phyloP scores from a whole-genome alignment of 2,888 invertebrate species.

The Drosophila mercatorum region DNA sequence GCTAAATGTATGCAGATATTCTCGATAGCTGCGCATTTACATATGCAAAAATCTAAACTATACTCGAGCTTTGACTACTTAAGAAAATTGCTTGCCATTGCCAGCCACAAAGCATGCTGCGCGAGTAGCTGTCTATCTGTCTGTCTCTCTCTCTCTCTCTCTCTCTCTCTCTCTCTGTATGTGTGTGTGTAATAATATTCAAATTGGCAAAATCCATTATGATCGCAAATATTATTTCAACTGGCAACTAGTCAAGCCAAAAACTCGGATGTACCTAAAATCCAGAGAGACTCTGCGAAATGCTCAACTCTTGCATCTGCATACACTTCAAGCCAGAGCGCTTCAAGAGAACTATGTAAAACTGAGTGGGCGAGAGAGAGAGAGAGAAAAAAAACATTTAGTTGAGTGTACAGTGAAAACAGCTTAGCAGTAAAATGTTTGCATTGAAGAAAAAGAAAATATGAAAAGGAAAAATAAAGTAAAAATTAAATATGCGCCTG shows the following conservation, averaged over 20 bases:
- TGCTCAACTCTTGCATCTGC: slow-evolving; percentile 49
- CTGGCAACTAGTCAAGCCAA: slow-evolving; percentile 50
- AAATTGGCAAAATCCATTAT: slow-evolving; percentile 78
- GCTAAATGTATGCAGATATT: slow-evolving; percentile 31
- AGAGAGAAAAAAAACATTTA: slow-evolving; percentile 25
- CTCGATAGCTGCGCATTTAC: slow-evolving; percentile 48
- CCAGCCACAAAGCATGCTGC: slow-evolving; percentile 35
- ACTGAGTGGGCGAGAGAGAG: slow-evolving; percentile 6
- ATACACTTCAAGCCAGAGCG: slow-evolving; percentile 49
- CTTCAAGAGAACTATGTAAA: slow-evolving; percentile 46
- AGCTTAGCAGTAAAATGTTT: slow-evolving; percentile 1
- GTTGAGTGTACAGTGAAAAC: slow-evolving; percentile 33
- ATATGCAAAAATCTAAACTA: slow-evolving; percentile 71
- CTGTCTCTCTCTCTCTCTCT: slow-evolving; percentile 14
- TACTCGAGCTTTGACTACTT: slow-evolving; percentile 59
- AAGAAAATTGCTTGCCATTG: slow-evolving; percentile 73
- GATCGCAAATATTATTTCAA: slow-evolving; percentile 79
- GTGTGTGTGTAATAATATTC: slow-evolving; percentile 74
- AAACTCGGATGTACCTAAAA: slow-evolving; percentile 37
- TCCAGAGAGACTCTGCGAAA: slow-evolving; percentile 40
- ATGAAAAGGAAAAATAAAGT: background rate
- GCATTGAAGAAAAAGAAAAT: background rate
- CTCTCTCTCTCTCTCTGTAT: background rate
- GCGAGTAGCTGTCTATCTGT: slow-evolving; percentile 19
- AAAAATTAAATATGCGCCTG: background rate